Evolutionary conservation across 1,140 invertebrate genomes (phyloP).

Genomic region (Drosophila persimilis): DNA sequence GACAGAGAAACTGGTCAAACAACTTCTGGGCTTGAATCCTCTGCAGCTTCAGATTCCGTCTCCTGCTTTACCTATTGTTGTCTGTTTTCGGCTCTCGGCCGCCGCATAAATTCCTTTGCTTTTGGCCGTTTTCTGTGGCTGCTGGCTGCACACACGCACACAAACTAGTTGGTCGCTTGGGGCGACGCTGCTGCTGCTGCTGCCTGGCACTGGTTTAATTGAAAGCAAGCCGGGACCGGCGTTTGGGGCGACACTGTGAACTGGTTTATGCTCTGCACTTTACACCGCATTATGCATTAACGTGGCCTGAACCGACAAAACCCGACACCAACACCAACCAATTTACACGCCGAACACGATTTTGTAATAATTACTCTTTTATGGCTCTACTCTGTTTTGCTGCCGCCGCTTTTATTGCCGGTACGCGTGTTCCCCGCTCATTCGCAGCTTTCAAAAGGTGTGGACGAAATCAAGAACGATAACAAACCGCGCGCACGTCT

Average conservation of each 20-base stretch:
- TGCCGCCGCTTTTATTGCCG: constrained; percentile 43
- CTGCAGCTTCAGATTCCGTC: constrained; percentile 22
- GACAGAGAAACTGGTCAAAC: constrained; percentile 65
- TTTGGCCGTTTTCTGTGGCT: constrained; percentile 35
- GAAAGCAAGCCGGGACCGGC: constrained; percentile 56
- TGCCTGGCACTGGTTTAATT: constrained; percentile 49
- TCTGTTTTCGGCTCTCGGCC: constrained; percentile 53
- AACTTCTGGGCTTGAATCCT: constrained; percentile 78
- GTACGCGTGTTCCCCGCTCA: constrained; percentile 63
- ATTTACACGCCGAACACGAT: constrained; percentile 60
- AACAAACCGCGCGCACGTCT: constrained; percentile 40
- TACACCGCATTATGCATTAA: constrained; percentile 8
- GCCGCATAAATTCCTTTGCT: constrained; percentile 67
- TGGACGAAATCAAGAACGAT: constrained; percentile 30
- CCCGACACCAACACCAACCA: constrained; percentile 11
- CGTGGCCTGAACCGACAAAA: constrained; percentile 7
- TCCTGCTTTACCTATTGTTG: constrained; percentile 62
- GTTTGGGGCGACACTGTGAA: constrained; percentile 51
- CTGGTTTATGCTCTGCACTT: constrained; percentile 65
- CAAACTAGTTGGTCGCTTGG: constrained; percentile 61
- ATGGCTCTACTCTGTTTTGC: constrained; percentile 50
- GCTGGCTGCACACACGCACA: constrained; percentile 30
- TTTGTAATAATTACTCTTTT: constrained; percentile 64
- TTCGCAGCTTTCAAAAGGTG: constrained; percentile 66
- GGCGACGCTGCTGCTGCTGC: too few relatives aligned